Evolutionary conservation across 2,888 invertebrate genomes (phyloP), one percentile per base, ranked within the genome.

Genomic region (Caenorhabditis panamensis): DNA sequence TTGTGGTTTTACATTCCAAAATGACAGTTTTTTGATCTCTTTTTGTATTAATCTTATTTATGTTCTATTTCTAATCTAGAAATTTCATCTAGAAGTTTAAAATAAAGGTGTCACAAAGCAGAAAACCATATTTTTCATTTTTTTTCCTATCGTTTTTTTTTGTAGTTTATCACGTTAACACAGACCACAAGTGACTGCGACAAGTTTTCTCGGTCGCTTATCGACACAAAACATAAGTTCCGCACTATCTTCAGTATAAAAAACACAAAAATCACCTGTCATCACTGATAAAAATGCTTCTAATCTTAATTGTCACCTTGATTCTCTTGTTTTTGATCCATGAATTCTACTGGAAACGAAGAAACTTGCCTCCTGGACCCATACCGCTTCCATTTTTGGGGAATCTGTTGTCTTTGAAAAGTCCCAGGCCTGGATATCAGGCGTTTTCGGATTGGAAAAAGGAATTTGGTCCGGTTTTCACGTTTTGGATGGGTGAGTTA

Each of bases 311-410:
- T 4, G 47, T 71, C 22, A 51, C 66, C 3, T 13, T 37, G 2
- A 31, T 76, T 41, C 36, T 59, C 18, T 9, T 64, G 2, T 80
- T 31, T 28, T 1, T 76, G 11, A 66, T 81, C 68, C 28, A 81
- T 61, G 62, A 81, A 28, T 24, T 71, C 0, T 66, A 81, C 47
- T 81, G 80, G 80, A 81, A 81, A 31, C 16, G 80, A 51, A 36
- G 82, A 18, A 72, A 72, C 68, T 41, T 82, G 13, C 82, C 79
- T 16, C 79, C 82, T 22, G 82, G 76, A 31, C 80, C 80, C 0
- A 61, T 41, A 1, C 80, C 80, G 0, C 13, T 71, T 0, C 76
- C 76, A 5, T 36, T 80, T 9, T 16, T 80, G 16, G 80, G 80
- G 3, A 80, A 76, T 54, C 16, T 76, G 13, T 16, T 64, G 47